Conservation (phyloP, 2,888 invertebrate species). For the Tricholauxania praeusta region DNA sequence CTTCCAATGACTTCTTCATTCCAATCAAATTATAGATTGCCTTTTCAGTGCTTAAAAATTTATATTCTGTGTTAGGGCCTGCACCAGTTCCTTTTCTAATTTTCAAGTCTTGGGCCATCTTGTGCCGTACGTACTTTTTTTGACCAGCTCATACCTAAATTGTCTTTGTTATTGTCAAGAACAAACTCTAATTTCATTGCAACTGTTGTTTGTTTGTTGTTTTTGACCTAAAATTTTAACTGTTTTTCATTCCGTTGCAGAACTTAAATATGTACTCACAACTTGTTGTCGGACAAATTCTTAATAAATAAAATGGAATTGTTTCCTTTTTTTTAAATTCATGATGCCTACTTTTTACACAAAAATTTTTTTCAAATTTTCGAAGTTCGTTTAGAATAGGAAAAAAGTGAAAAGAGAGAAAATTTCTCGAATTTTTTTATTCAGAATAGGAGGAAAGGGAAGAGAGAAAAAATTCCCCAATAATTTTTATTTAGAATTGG, state of each 20-base stretch:
- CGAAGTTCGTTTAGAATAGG: not conserved
- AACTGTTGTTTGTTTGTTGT: conserved; percentile 18
- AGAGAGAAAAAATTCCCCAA: conserved; percentile 11
- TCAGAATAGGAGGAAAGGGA: not conserved
- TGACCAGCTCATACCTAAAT: conserved; percentile 32
- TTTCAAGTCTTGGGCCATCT: conserved; percentile 28
- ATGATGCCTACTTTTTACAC: not conserved
- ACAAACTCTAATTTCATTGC: not conserved
- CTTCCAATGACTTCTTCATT: conserved; percentile 33
- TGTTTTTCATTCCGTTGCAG: not conserved
- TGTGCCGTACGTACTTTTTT: conserved; percentile 34
- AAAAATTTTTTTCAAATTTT: not conserved
- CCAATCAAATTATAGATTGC: conserved; percentile 34
- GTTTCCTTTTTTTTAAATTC: conserved; percentile 9
- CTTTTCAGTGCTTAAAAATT: conserved; percentile 25
- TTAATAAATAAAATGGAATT: conserved; percentile 8
- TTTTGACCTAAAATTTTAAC: conserved; percentile 14
- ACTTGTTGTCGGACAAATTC: conserved; percentile 15
- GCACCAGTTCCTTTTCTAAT: conserved; percentile 32
- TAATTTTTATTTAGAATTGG: conserved; percentile 14
- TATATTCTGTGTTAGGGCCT: conserved; percentile 27
- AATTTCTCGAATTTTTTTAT: too few species aligned
- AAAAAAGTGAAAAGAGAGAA: too few species aligned
- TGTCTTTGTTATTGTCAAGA: too few species aligned
- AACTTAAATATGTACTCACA: too few species aligned